Evolutionary conservation across 2,797 vertebrate species (phyloP), one percentile per base, ranked within the genome.

Genomic region (Xenentodon cancila): DNA sequence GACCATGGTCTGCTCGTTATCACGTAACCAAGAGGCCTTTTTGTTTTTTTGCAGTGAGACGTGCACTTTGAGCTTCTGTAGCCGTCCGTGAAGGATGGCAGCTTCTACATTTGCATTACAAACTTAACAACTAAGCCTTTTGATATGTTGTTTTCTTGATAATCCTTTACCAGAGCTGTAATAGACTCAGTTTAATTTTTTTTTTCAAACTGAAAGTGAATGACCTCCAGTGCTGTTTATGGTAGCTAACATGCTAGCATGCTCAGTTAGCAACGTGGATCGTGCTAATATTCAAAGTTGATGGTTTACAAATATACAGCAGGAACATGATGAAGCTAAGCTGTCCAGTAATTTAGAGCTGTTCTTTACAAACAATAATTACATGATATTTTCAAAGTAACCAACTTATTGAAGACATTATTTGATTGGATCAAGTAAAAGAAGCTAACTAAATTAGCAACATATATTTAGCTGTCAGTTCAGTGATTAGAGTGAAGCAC

Each of bases 231-330:
- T 30, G 12, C 30, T 51, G 21, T 37, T 57, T 49, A 45, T 64
- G 27, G 45, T 37, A 51, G 52, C 17, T 22, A 54, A 64, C 51
- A 64, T 56, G 52, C 17, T 57, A 67, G 67, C 80, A 83, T 82
- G 77, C 78, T 70, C 22, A 0, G 32, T 79, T 84, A 66, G 81
- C 49, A 59, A 76, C 78, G 80, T 82, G 61, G 71, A 88, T 77
- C 67, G 66, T 34, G 2, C 70, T 53, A 55, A 17, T 34, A 52
- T 65, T 64, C 47, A 77, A 66, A 47, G 65, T 62, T 59, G 64
- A 80, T 73, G 63, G 53, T 57, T 62, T 43, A 73, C 55, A 71
- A 34, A 64, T 43, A 68, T 43, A 50, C 46, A 71, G 55, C 58
- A 47, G 67, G 75, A 84, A 79, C 59, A 81, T 56, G 62, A 72